Percentiles rank a stretch among this genome's conserved stretches.
These are phyloP conservation scores for Magallana nippona DNA, from an alignment of 2,888 invertebrate species.

Conservation along the genomic window DNA sequence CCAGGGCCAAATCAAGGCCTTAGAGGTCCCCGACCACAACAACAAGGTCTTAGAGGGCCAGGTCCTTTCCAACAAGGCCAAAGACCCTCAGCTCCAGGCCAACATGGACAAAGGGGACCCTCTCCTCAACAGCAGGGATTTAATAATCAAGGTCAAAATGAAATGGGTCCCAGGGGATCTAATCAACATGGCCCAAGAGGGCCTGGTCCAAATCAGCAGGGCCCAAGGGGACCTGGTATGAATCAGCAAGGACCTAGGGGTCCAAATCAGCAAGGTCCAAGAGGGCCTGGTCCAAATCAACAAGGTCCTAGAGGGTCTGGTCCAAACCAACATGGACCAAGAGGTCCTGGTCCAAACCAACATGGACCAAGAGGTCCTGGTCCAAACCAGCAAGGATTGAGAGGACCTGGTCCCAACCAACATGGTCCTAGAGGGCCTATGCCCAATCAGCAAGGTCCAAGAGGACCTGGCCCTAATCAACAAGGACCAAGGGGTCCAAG, in stretches of 20 bases:
- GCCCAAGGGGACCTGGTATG: conserved; percentile 20
- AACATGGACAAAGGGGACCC: conserved; percentile 46
- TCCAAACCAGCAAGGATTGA: conserved; percentile 44
- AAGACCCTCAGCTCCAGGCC: conserved; percentile 38
- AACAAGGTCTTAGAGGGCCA: conserved; percentile 30
- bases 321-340: conserved; percentile 39
- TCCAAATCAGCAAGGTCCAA: conserved; percentile 36
- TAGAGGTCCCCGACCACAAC: conserved; percentile 5
- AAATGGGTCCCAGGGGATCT: conserved; percentile 44
- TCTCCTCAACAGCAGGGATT: conserved; percentile 41
- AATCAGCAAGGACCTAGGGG: conserved; percentile 35
- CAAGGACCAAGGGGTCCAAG: conserved; percentile 43
- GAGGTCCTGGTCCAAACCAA: conserved; percentile 43
- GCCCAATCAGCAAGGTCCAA: neutral
- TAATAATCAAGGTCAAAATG: conserved; percentile 30
- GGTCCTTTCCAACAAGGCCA: conserved; percentile 33
- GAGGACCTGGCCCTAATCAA: conserved; percentile 32
- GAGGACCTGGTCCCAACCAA: conserved; percentile 44
- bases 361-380: conserved; percentile 36
- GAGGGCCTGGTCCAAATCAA: conserved; percentile 44
- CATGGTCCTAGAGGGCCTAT: conserved; percentile 22
- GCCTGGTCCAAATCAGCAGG: conserved; percentile 16
- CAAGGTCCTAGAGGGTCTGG: conserved; percentile 31
- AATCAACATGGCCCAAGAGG: conserved; percentile 39
- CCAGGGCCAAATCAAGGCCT: conserved; percentile 4